Evolutionary conservation across 2,888 invertebrate species (phyloP).

Genomic region (Taphrorychus bicolor): DNA sequence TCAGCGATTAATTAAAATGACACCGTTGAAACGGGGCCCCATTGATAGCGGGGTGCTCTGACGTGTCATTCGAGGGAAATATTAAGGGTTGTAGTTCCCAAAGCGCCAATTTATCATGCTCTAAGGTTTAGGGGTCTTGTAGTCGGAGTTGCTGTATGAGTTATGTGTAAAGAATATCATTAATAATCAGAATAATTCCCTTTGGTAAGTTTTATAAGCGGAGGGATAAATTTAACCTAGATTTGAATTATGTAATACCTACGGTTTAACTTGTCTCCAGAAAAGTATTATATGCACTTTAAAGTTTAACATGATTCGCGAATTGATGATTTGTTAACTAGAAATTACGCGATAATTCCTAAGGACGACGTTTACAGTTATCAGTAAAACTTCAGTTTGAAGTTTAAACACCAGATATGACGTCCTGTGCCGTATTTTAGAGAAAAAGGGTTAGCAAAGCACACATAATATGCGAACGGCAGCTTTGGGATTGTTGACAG

Average conservation of each 20-base stretch:
- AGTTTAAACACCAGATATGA: too few species aligned
- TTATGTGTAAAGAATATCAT: conserved; percentile 15
- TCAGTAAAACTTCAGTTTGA: too few species aligned
- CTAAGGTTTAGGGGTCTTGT: conserved; percentile 2
- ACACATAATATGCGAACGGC: too few species aligned
- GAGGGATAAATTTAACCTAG: background rate
- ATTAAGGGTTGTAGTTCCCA: conserved; percentile 17
- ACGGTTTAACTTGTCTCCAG: too few species aligned
- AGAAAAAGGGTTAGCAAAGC: too few species aligned
- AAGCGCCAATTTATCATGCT: conserved; percentile 19
- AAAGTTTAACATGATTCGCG: too few species aligned
- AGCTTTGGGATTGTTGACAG: too few species aligned
- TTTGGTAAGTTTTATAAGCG: background rate
- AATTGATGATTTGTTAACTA: too few species aligned
- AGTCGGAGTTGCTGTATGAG: conserved; percentile 12
- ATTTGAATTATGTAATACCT: background rate
- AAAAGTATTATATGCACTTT: too few species aligned
- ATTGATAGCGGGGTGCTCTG: conserved; percentile 13
- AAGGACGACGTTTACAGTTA: too few species aligned
- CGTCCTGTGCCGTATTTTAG: too few species aligned
- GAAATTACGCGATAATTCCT: too few species aligned
- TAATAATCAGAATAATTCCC: conserved; percentile 2
- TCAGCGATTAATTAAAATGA: conserved; percentile 21
- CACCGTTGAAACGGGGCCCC: conserved; percentile 6
- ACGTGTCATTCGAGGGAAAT: conserved; percentile 16